Evolutionary conservation across 2,113 vertebrate genomes (phyloP).

Genomic region (Pyrgilauda ruficollis): DNA sequence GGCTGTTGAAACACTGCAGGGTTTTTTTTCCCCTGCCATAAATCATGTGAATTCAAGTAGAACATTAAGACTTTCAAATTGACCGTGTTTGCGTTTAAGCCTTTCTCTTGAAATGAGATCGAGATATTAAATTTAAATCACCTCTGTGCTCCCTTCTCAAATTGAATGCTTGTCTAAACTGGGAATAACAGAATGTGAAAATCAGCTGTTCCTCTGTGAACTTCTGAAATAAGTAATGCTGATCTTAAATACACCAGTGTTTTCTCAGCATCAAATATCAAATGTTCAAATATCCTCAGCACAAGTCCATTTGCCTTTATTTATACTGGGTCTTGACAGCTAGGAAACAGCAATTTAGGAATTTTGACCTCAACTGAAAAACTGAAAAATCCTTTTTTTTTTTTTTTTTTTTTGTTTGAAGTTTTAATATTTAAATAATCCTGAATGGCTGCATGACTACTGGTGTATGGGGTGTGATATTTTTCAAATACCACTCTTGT

Average conservation of each 20-base stretch:
- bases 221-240: neutral
- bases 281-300: neutral
- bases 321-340: neutral
- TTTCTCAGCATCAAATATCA: neutral
- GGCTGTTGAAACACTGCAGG: slow-evolving; percentile 16
- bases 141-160: neutral
- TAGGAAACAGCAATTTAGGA: neutral
- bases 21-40: neutral
- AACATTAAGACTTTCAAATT: slow-evolving; percentile 65
- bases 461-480: fast-evolving
- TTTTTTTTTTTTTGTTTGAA: neutral
- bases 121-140: slow-evolving; percentile 46
- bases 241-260: neutral
- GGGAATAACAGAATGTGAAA: neutral
- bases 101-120: slow-evolving; percentile 44
- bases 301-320: neutral
- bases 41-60: slow-evolving; percentile 55
- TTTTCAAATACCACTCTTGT: neutral
- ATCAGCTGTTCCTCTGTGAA: slow-evolving; percentile 5
- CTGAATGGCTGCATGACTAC: neutral
- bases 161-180: slow-evolving; percentile 23
- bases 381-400: neutral
- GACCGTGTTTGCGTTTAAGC: slow-evolving; percentile 43
- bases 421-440: neutral
- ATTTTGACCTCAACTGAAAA: neutral